These are phyloP conservation scores for Ammodytes marinus DNA, from an alignment of 2,113 vertebrate species.

Conservation along the genomic window DNA sequence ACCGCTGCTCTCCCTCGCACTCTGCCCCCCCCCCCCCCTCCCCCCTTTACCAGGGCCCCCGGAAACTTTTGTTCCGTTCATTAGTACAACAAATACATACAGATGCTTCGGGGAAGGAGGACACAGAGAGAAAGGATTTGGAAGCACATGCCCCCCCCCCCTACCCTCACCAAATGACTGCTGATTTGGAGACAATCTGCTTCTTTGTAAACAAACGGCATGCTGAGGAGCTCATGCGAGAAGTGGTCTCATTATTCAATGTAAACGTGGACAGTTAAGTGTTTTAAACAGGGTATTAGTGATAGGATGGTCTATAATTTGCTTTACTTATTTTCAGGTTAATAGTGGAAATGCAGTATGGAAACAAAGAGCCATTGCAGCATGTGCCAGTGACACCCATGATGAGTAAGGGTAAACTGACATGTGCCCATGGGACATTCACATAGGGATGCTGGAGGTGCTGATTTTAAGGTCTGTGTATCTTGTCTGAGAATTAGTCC, in stretches of 20 bases:
- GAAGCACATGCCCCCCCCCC: constrained; percentile 43
- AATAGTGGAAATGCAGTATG: constrained; percentile 33
- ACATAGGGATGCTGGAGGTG: constrained; percentile 33
- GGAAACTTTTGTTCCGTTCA: constrained; percentile 78
- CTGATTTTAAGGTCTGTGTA: constrained; percentile 28
- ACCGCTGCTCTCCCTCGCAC: constrained; percentile 38
- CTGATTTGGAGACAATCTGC: constrained; percentile 63
- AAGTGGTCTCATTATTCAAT: constrained; percentile 73
- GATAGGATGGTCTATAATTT: constrained; percentile 47
- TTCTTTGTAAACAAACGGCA: constrained; percentile 72
- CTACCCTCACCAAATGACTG: constrained; percentile 27
- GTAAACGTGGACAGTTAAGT: constrained; percentile 72
- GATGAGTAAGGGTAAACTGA: constrained; percentile 30
- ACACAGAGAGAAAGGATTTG: constrained; percentile 54
- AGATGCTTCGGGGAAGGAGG: constrained; percentile 67
- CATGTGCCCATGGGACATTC: constrained; percentile 13
- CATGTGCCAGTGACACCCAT: constrained; percentile 22
- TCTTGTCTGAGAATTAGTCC: constrained; percentile 17
- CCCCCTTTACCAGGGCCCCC: constrained; percentile 51
- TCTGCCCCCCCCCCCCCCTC: constrained; percentile 12
- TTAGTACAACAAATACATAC: constrained; percentile 80
- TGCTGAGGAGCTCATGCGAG: constrained; percentile 67
- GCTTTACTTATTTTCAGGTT: constrained; percentile 43
- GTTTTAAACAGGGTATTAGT: constrained; percentile 70
- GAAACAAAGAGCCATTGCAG: constrained; percentile 13